Evolutionary conservation across 2,797 vertebrate species (phyloP).

Genomic region (Pterois miles): DNA sequence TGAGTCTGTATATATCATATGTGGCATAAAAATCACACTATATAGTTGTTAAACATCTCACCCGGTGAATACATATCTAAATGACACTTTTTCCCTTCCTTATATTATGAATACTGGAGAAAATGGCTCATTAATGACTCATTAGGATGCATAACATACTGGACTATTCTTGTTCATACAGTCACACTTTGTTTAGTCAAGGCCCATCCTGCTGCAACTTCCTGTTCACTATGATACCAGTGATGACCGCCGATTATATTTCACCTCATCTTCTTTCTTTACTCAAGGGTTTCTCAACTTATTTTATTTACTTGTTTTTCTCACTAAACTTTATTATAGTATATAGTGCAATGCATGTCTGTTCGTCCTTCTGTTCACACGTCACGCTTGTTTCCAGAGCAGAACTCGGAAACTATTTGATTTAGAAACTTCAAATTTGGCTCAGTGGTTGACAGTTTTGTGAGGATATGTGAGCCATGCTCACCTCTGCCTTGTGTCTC

Average conservation of each 20-base stretch:
- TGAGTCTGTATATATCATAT: neutral
- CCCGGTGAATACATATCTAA: neutral
- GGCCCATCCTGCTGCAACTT: conserved; percentile 52
- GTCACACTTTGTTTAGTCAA: conserved; percentile 45
- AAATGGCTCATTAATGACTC: conserved; percentile 49
- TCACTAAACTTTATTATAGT: too few relatives aligned
- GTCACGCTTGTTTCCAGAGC: too few relatives aligned
- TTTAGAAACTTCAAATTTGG: too few relatives aligned
- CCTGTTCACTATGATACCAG: neutral
- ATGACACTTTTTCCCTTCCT: neutral
- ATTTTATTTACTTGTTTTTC: neutral
- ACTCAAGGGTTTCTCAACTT: neutral
- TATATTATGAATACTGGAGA: conserved; percentile 7
- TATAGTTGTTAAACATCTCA: neutral
- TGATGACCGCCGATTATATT: neutral
- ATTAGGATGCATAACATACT: neutral
- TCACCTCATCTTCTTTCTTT: neutral
- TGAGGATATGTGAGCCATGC: too few relatives aligned
- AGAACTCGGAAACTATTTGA: too few relatives aligned
- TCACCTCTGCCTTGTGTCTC: too few relatives aligned
- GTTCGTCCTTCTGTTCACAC: too few relatives aligned
- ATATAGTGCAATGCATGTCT: too few relatives aligned
- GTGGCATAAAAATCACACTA: too few relatives aligned
- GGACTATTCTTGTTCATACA: neutral
- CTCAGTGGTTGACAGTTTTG: too few relatives aligned